Evolutionary conservation across 2,113 vertebrate genomes (phyloP).

Genomic region (Pipa parva): DNA sequence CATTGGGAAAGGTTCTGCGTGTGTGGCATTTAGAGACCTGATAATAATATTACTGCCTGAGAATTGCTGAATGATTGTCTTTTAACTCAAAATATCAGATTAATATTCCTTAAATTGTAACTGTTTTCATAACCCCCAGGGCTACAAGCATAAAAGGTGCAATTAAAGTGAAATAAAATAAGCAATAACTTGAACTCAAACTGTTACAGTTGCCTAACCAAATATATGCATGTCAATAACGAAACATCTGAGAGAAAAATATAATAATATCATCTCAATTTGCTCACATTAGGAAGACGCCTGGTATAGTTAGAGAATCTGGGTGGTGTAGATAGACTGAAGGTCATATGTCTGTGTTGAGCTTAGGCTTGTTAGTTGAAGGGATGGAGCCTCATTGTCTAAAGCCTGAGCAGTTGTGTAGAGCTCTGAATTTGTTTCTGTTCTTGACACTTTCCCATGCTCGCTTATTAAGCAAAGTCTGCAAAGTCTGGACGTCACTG

Average conservation of each 20-base stretch:
- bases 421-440: no score
- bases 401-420: no score
- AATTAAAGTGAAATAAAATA: background rate
- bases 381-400: no score
- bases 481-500: no score
- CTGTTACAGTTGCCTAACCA: background rate
- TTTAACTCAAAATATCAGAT: background rate
- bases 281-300: background rate
- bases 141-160: background rate
- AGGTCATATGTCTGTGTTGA: no score
- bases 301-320: no score
- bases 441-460: no score
- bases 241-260: background rate
- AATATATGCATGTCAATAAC: background rate
- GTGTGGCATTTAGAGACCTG: background rate
- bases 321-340: no score
- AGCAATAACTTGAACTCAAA: background rate
- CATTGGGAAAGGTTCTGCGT: background rate
- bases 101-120: background rate
- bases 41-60: background rate
- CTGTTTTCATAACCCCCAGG: background rate
- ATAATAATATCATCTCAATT: background rate
- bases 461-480: no score
- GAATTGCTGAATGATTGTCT: background rate
- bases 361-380: no score